Base-by-base conservation (phyloP, 2,797 vertebrate genomes). In the Pelodytes ibericus region DNA sequence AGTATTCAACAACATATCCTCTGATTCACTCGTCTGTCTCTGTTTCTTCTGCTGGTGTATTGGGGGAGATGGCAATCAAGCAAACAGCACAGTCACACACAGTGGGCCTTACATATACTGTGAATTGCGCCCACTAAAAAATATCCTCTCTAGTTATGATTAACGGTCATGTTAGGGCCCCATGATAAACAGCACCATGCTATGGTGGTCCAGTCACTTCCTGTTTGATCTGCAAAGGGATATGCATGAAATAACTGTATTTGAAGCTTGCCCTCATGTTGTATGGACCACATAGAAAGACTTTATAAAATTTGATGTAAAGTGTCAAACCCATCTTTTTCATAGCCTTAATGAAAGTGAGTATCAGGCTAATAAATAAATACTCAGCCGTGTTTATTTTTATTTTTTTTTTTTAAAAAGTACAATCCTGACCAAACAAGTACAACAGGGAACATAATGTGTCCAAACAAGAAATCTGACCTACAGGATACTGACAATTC, bases 401-500 rank as follows among this genome's bases (percentile, higher is more conserved):
- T 74, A 31, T 66, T 20, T 2, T 26, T 31, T n/a, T n/a, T n/a
- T n/a, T n/a, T n/a, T n/a, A n/a, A n/a, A n/a, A n/a, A n/a, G n/a
- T n/a, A n/a, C n/a, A 4, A 67, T 66, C n/a, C 25, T 67, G 72
- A 67, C 72, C 67, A 44, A n/a, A 49, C 29, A 30, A 49, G n/a
- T 60, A 61, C 39, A 75, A 53, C 58, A 51, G 27, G 22, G 73
- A 69, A 41, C 53, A 59, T 36, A 66, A 61, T 68, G 51, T 75
- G 64, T 75, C 73, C 61, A 60, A 75, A 68, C 65, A 75, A 69
- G 56, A 26, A 39, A 44, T 75, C 65, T 66, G 47, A 49, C 16
- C 41, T n/a, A 53, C 16, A 60, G 25, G 31, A 39, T 31, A 36
- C 6, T 75, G 65, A 69, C 60, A 68, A 6, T 25, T 51, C 41